Evolutionary conservation across 2,113 vertebrate genomes (phyloP).

Genomic region (Oreochromis niloticus): DNA sequence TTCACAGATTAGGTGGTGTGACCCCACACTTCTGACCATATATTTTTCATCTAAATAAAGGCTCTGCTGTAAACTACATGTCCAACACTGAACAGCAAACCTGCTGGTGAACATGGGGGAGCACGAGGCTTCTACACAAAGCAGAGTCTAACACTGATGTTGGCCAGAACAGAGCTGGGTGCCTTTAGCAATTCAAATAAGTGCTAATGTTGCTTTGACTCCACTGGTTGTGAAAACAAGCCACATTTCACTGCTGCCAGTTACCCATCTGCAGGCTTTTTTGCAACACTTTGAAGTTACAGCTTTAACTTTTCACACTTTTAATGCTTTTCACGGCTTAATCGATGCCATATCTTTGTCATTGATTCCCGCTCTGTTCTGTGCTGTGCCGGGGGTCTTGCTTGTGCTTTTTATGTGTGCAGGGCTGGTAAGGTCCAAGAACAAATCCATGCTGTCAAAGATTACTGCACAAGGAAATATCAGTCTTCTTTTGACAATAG

Average conservation of each 20-base stretch:
- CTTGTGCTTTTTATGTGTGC: not conserved
- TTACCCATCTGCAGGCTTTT: not conserved
- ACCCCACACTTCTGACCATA: not conserved
- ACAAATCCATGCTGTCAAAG: not conserved
- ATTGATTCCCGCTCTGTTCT: not conserved
- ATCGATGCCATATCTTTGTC: not conserved
- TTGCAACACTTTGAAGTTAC: not conserved
- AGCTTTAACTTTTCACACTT: not conserved
- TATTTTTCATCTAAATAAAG: not conserved
- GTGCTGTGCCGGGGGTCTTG: not conserved
- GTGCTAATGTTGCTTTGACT: not conserved
- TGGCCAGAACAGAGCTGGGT: not conserved
- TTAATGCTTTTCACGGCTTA: too few relatives aligned
- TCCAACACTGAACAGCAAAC: not conserved
- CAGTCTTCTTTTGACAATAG: not conserved
- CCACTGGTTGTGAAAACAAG: not conserved
- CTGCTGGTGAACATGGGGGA: not conserved
- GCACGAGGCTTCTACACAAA: not conserved
- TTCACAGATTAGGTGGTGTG: not conserved
- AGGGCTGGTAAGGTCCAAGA: not conserved
- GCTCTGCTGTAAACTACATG: fast-evolving
- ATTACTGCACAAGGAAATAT: not conserved
- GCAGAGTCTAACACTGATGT: not conserved
- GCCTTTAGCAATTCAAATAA: not conserved
- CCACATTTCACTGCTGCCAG: not conserved